These are phyloP conservation scores for Drosophila novamexicana DNA, from an alignment of 1,140 invertebrate species.

Conservation along the genomic window DNA sequence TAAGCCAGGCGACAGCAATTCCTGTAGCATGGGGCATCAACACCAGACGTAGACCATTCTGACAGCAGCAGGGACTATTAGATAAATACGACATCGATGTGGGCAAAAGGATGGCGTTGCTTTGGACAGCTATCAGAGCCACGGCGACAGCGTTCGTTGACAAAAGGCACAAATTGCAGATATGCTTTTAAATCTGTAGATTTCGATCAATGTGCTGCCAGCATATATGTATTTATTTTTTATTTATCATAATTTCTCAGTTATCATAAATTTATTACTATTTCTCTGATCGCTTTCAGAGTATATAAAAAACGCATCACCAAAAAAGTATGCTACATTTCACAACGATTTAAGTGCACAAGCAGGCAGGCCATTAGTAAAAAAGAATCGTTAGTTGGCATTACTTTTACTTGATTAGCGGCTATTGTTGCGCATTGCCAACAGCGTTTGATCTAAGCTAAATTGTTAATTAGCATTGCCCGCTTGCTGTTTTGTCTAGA, in stretches of 20 bases:
- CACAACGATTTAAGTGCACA: neutral
- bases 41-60: constrained; percentile 74
- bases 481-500: constrained; percentile 16
- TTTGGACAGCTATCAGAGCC: constrained; percentile 48
- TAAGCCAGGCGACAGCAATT: constrained; percentile 73
- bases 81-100: constrained; percentile 68
- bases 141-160: constrained; percentile 26
- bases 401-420: constrained; percentile 31
- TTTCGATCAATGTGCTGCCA: constrained; percentile 32
- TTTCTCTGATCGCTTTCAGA: no score
- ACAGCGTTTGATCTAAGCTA: constrained; percentile 4
- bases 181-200: constrained; percentile 33
- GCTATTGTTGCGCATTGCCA: constrained; percentile 18
- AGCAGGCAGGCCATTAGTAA: constrained; percentile 3
- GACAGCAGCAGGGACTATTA: constrained; percentile 78
- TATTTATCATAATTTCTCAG: no score
- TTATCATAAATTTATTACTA: no score
- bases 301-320: constrained; percentile 21
- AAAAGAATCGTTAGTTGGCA: neutral
- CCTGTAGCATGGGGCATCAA: constrained; percentile 49
- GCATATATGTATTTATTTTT: neutral
- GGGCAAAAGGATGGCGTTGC: constrained; percentile 30
- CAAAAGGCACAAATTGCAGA: constrained; percentile 51
- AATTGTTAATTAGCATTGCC: constrained; percentile 29
- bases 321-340: constrained; percentile 40